A percentile compares a stretch with the other conserved stretches of the same genome.
phyloP scores from a whole-genome alignment of 2,888 invertebrate species.

The Nomada fucata region DNA sequence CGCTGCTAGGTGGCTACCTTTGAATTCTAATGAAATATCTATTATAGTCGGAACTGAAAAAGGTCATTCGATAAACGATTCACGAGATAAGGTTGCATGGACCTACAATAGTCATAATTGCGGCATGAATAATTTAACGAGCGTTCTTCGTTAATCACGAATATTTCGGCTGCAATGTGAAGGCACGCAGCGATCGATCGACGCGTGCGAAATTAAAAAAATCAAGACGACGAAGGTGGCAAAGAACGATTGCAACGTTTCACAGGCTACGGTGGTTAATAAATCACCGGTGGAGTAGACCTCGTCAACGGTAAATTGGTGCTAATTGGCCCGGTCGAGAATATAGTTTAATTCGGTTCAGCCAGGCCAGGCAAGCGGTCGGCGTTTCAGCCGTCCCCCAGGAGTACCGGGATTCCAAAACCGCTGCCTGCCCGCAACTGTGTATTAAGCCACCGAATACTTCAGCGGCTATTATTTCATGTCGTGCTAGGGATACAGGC shows the following conservation, averaged over 20 bases:
- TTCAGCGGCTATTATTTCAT: conserved; percentile 59
- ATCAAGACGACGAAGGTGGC: conserved; percentile 15
- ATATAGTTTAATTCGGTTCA: conserved; percentile 80
- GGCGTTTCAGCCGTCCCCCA: conserved; percentile 45
- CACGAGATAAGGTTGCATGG: conserved; percentile 9
- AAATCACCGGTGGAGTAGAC: conserved; percentile 69
- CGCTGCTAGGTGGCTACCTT: background rate
- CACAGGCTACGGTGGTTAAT: conserved; percentile 62
- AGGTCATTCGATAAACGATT: background rate
- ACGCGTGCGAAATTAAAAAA: conserved; percentile 8
- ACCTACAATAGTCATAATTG: conserved; percentile 37
- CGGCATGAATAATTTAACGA: conserved; percentile 49
- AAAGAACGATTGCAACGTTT: conserved; percentile 24
- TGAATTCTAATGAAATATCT: background rate
- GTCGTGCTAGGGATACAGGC: conserved; percentile 47
- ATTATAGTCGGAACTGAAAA: background rate
- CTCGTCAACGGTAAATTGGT: conserved; percentile 77
- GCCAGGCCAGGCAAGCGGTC: conserved; percentile 55
- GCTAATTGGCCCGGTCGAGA: conserved; percentile 79
- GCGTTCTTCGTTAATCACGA: conserved; percentile 33
- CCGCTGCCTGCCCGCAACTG: conserved; percentile 62
- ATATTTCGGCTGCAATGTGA: conserved; percentile 21
- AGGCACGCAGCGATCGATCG: conserved; percentile 15
- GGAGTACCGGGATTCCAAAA: conserved; percentile 57
- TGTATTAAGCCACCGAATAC: conserved; percentile 65